Base-by-base conservation (phyloP, 2,797 vertebrate genomes). In the Epinephelus coioides region DNA sequence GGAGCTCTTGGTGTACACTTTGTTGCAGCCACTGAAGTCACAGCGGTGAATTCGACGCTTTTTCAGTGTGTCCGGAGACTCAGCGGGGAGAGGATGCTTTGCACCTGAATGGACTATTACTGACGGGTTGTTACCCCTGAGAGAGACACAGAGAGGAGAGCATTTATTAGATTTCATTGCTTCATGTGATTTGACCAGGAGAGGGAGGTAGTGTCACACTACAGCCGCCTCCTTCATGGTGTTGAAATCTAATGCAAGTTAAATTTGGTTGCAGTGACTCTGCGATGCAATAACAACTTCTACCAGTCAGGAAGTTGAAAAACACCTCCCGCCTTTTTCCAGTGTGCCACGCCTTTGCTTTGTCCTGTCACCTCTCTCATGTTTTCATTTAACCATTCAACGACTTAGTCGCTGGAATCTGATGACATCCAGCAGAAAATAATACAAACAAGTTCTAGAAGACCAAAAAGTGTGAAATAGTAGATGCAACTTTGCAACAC, bases 1-100 rank as follows among this genome's bases (percentile, higher is more conserved):
- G 69, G 98, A 99, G 91, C 98, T 99, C 91, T 99, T 99, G 78
- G 98, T 99, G 94, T 99, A 99, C 84, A 99, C 97, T 92, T 99
- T 99, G 93, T 99, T 98, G 90, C 98, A 99, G 59, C 97, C 97
- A 1, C 95, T 96, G 56, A 98, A 99, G 89, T 99, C 98, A 9
- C 98, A 99, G 77, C 97, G 94, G 89, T 99, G 98, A 92, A 99
- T 99, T 76, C 98, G 93, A 9, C 98, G 94, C 89, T 99, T 99
- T 86, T 97, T 97, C 65, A 98, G 95, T 0, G 97, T 94, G 88
- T 99, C 98, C 0, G 98, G 98, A 61, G 98, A 99, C 69, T 99
- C 98, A 19, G 96, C 93, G 18, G 97, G 97, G 78, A 97, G 89
- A 55, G 97, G 97, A 87, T 97, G 97, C 85, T 97, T 97, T 2